Conservation (phyloP, 1,140 invertebrate genomes). For the Proctacanthus coquilletti region DNA sequence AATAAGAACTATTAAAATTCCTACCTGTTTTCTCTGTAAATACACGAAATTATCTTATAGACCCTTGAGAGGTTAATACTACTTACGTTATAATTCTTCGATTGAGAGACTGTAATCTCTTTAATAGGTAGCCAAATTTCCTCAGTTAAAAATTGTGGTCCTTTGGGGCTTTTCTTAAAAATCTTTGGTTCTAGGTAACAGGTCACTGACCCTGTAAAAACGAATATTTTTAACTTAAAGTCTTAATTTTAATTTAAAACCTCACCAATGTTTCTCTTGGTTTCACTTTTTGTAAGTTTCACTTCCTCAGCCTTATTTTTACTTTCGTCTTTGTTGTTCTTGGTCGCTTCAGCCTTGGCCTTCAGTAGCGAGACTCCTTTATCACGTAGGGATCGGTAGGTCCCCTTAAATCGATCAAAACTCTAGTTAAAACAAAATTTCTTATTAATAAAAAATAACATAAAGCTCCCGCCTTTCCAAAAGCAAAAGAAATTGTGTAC, state of each 20-base stretch:
- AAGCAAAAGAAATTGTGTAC: too few relatives aligned
- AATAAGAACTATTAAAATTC: too few relatives aligned
- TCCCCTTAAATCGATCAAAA: slow-evolving; percentile 27
- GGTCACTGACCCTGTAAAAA: slow-evolving; percentile 41
- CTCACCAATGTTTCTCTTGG: slow-evolving; percentile 22
- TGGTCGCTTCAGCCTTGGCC: slow-evolving; percentile 8
- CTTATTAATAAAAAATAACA: too few relatives aligned
- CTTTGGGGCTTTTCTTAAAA: slow-evolving; percentile 45
- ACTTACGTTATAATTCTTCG: neutral
- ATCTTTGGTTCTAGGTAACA: slow-evolving; percentile 52
- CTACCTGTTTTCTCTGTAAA: too few relatives aligned
- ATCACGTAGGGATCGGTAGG: slow-evolving; percentile 23
- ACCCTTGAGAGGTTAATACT: too few relatives aligned
- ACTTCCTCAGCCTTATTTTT: slow-evolving; percentile 18
- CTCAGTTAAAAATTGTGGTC: slow-evolving; percentile 47
- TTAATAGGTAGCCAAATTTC: slow-evolving; percentile 59
- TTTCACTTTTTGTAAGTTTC: slow-evolving; percentile 23
- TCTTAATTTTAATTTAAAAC: neutral
- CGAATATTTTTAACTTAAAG: neutral
- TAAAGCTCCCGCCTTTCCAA: too few relatives aligned
- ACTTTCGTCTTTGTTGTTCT: slow-evolving; percentile 5
- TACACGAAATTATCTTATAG: too few relatives aligned
- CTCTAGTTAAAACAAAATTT: slow-evolving; percentile 14
- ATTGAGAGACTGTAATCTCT: slow-evolving; percentile 39
- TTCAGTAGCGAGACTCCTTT: slow-evolving; percentile 17